Evolutionary conservation across 2,113 vertebrate genomes (phyloP), one percentile per base, ranked within the genome.

Genomic region (Clarias magur): DNA sequence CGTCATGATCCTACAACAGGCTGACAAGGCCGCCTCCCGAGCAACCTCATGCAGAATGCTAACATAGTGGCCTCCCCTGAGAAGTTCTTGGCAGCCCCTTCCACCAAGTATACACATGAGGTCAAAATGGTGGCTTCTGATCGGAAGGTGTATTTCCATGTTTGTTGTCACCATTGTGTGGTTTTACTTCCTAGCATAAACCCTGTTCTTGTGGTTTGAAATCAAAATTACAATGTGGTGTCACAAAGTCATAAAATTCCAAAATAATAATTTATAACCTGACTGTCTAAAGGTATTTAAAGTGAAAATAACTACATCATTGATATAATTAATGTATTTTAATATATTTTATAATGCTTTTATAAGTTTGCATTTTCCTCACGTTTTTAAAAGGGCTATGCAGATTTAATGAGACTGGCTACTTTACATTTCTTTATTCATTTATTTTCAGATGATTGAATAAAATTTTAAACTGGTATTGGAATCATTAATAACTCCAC

Each of bases 351-450:
- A 34, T 34, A 34, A 34, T 68, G 16, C 21, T 19, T 25, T 23
- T 67, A 19, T 63, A 63, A 63, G 6, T 13, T 12, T 27, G 13
- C 30, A 12, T 27, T 67, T 67, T n/a, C 63, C 12, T 6, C 9
- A 27, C n/a, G n/a, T 67, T 63, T 67, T 67, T n/a, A 67, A 38
- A 38, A 38, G 34, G 5, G 2, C 30, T 75, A 79, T 80, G 21
- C 82, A 30, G 42, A 80, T 34, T 48, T 87, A 75, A 87, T 87
- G 81, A 19, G 75, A 80, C 85, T 63, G 73, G 42, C n/a, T 54
- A 76, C 27, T 63, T 63, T 76, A 21, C 86, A 89, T 34, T 59
- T 59, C 2, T 42, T 9, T 34, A 59, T n/a, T 17, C 12, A 57
- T 54, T 16, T 42, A 38, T 12, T 17, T 62, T 73, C 10, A 62